Conservation (phyloP, 1,140 invertebrate species). For the Drosophila neocordata region DNA sequence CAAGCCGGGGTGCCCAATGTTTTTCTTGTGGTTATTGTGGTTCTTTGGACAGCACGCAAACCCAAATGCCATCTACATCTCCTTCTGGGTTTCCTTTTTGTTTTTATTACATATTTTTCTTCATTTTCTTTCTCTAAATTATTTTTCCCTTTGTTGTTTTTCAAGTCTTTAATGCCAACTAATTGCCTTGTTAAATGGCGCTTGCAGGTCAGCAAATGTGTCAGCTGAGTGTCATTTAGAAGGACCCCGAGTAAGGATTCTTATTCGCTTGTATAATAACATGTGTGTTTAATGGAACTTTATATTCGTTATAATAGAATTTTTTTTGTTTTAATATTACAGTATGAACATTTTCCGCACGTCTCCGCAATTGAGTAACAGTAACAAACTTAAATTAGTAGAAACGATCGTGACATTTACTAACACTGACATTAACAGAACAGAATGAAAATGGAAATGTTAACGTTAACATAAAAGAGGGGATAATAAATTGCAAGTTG, state of each 20-base stretch:
- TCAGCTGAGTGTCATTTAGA: constrained; percentile 18
- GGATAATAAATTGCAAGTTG: no score
- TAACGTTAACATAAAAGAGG: no score
- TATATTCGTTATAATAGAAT: no score
- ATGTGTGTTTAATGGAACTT: no score
- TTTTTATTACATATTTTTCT: background rate
- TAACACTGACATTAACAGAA: no score
- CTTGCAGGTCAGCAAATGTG: constrained; percentile 15
- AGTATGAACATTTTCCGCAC: no score
- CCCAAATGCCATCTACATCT: constrained; percentile 14
- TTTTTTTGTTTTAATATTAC: no score
- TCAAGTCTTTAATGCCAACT: constrained; percentile 21
- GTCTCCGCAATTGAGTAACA: no score
- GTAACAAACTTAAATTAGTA: no score
- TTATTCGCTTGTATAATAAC: no score
- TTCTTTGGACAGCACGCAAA: constrained; percentile 19
- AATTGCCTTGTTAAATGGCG: constrained; percentile 22
- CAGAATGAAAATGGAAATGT: no score
- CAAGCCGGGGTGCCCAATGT: constrained; percentile 39
- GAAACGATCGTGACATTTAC: no score
- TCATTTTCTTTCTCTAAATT: background rate
- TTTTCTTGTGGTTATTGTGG: constrained; percentile 13
- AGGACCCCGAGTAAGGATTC: background rate
- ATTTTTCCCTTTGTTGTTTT: constrained; percentile 7
- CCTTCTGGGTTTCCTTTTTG: background rate